Percentiles rank a stretch among this genome's conserved stretches.
phyloP scores from a whole-genome alignment of 2,888 invertebrate genomes.

The Epicampocera succincta region DNA sequence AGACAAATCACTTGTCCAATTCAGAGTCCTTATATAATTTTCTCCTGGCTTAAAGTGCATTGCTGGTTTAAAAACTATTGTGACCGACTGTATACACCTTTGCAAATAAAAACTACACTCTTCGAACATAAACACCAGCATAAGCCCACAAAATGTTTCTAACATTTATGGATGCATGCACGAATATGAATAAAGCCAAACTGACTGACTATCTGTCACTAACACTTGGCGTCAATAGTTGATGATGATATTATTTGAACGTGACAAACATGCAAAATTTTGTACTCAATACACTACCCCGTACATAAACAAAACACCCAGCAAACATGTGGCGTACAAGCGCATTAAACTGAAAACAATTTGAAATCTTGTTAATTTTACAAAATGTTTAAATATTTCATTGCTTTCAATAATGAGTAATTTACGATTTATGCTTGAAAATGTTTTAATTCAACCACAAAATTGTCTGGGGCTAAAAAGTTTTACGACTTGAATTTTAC shows the following conservation, averaged over 20 bases:
- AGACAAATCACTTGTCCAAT: not conserved
- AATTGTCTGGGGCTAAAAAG: too few species aligned
- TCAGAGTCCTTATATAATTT: not conserved
- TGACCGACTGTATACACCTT: slow-evolving; percentile 15
- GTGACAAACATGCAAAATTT: slow-evolving; percentile 71
- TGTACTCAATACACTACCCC: slow-evolving; percentile 11
- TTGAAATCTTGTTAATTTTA: too few species aligned
- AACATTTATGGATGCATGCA: slow-evolving; percentile 10
- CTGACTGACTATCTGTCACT: slow-evolving; percentile 60
- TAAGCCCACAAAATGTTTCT: slow-evolving; percentile 7
- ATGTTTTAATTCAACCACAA: too few species aligned
- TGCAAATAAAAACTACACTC: not conserved
- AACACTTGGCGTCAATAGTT: slow-evolving; percentile 66
- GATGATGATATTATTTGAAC: slow-evolving; percentile 70
- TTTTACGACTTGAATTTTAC: too few species aligned
- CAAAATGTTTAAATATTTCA: too few species aligned
- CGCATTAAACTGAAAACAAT: too few species aligned
- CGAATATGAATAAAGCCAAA: slow-evolving; percentile 9
- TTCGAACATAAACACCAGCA: not conserved
- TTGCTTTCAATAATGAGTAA: too few species aligned
- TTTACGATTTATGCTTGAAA: too few species aligned
- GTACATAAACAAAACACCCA: not conserved
- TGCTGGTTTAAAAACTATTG: not conserved
- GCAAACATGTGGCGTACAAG: too few species aligned
- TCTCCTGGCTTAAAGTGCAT: too few species aligned